Evolutionary conservation across 2,797 vertebrate species (phyloP).

Genomic region (Cryptoblepharus egeriae): DNA sequence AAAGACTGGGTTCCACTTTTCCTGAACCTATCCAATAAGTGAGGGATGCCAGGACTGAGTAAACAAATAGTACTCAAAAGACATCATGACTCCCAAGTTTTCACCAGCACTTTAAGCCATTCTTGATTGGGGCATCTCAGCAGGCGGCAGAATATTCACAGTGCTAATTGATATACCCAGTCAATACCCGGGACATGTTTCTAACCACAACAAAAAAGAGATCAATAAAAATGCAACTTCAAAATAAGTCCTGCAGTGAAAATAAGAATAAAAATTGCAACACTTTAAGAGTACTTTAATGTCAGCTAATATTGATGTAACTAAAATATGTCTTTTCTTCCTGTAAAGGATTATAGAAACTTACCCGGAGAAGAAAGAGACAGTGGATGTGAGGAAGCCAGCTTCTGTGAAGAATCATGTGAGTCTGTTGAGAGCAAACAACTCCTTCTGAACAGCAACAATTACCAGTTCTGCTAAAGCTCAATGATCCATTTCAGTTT

Average conservation of each 20-base stretch:
- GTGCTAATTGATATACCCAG: background rate
- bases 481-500: background rate
- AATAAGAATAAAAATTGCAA: background rate
- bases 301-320: background rate
- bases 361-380: constrained; percentile 77
- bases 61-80: too few species aligned
- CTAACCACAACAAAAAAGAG: background rate
- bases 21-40: too few species aligned
- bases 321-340: background rate
- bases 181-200: background rate
- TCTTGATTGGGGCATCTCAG: background rate
- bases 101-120: too few species aligned
- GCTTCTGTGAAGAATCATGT: constrained; percentile 84
- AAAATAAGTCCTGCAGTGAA: background rate
- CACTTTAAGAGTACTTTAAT: background rate
- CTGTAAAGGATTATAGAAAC: constrained; percentile 78
- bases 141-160: background rate
- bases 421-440: constrained; percentile 84
- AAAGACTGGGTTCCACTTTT: too few species aligned
- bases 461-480: constrained; percentile 93
- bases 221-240: too few species aligned
- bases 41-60: too few species aligned
- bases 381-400: constrained; percentile 80
- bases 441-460: constrained; percentile 92
- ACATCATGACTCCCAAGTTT: too few species aligned